Evolutionary conservation across 2,797 vertebrate species (phyloP).

Genomic region (Antennarius maculatus): DNA sequence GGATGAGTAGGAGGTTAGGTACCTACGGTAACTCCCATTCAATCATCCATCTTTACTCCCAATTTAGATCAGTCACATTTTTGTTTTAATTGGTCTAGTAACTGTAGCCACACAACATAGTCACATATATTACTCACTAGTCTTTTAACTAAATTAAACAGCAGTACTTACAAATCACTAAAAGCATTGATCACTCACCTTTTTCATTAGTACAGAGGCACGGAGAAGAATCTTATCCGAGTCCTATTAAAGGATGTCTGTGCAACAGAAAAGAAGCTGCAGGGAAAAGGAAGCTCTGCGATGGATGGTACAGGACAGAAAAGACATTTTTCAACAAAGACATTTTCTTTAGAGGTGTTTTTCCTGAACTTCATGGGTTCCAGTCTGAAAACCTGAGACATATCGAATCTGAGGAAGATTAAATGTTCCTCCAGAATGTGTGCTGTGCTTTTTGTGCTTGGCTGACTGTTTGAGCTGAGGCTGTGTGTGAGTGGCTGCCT

Average conservation of each 20-base stretch:
- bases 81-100: too few species aligned
- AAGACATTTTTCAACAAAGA: slow-evolving; percentile 59
- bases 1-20: too few species aligned
- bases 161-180: slow-evolving; percentile 22
- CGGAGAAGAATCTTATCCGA: slow-evolving; percentile 38
- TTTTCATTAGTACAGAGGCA: slow-evolving; percentile 28
- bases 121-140: slow-evolving; percentile 11
- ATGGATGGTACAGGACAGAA: slow-evolving; percentile 45
- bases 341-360: slow-evolving; percentile 54
- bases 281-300: slow-evolving; percentile 33
- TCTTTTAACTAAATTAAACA: slow-evolving; percentile 29
- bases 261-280: slow-evolving; percentile 41
- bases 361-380: slow-evolving; percentile 50
- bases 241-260: slow-evolving; percentile 36
- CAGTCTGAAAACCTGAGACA: slow-evolving; percentile 69
- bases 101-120: neutral
- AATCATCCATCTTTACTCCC: too few species aligned
- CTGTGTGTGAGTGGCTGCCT: slow-evolving; percentile 53
- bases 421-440: slow-evolving; percentile 70
- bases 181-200: slow-evolving; percentile 34
- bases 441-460: slow-evolving; percentile 60
- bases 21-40: too few species aligned
- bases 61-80: too few species aligned
- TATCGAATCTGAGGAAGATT: slow-evolving; percentile 76
- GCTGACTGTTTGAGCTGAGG: slow-evolving; percentile 59